Evolutionary conservation across 2,888 invertebrate species (phyloP).

Genomic region (Acrobasis repandana): DNA sequence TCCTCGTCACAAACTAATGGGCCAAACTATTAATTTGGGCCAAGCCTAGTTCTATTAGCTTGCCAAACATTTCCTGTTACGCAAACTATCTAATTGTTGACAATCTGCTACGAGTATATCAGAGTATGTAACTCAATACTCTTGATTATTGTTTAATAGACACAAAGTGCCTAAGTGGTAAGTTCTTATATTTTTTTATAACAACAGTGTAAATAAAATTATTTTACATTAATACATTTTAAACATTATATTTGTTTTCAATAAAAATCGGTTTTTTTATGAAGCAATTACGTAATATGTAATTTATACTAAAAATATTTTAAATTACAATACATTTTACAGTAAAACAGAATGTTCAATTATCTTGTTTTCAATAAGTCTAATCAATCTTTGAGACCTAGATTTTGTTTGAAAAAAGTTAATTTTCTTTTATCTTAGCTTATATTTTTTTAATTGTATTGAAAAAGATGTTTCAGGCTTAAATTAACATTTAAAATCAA

Average conservation of each 20-base stretch:
- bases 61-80: neutral
- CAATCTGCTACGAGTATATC: neutral
- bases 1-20: neutral
- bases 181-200: too few relatives aligned
- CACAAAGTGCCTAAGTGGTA: too few relatives aligned
- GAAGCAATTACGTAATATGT: too few relatives aligned
- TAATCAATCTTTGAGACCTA: neutral
- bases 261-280: too few relatives aligned
- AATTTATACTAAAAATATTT: too few relatives aligned
- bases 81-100: neutral
- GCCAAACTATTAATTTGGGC: constrained; percentile 2
- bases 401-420: neutral
- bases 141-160: too few relatives aligned
- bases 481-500: too few relatives aligned
- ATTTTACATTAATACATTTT: too few relatives aligned
- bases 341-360: too few relatives aligned
- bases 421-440: neutral
- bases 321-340: too few relatives aligned
- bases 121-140: neutral
- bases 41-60: constrained; percentile 5
- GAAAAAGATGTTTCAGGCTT: neutral
- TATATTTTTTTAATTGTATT: neutral
- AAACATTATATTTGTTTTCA: too few relatives aligned
- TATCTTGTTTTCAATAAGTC: neutral
- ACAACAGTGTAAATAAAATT: too few relatives aligned